Base-by-base conservation (phyloP, 2,888 invertebrate species). In the Bellardia bayeri region DNA sequence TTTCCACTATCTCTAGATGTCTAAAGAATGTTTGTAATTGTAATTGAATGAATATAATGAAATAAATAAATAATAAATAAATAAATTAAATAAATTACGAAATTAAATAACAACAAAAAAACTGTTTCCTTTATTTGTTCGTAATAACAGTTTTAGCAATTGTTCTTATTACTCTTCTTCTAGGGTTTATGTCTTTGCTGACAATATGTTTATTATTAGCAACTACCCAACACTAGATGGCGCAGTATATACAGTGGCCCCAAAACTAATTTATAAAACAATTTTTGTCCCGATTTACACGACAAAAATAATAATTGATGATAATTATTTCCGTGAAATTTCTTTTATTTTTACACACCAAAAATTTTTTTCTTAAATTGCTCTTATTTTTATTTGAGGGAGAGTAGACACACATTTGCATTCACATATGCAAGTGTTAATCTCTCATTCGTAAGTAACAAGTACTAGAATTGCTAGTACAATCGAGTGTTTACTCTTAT, bases 1-100 rank as follows among this genome's bases (percentile, higher is more conserved):
- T 87, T 87, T 87, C 82, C 85, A 87, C 87, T 85, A 69, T 75
- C 64, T 87, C 87, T 87, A 76, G 69, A 85, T 85, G 85, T 87
- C 85, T 87, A 85, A 75, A 63, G 63, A 82, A 81, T 82, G 82
- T 85, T 82, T 87, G 78, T 87, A 85, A 85, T 71, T 87, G 82
- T 74, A 81, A 84, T 78, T 87, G 78, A 80, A 72, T 75, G 68
- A 68, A 83, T 72, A 64, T 80, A 80, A 69, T 56, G n/a, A 63
- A 78, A 45, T 42, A 14, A 69, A 69, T 66, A 51, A 69, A 9
- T n/a, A 69, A 40, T n/a, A 30, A 58, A 54, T 45, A 66, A 58
- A 66, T 13, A 1, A 45, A 76, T 33, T 63, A 69, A 83, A 83
- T 76, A 69, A 83, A 71, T 56, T 78, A 45, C 9, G 11, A 69